These are phyloP conservation scores for Leptothorax acervorum DNA, from an alignment of 2,888 invertebrate genomes.

Conservation along the genomic window DNA sequence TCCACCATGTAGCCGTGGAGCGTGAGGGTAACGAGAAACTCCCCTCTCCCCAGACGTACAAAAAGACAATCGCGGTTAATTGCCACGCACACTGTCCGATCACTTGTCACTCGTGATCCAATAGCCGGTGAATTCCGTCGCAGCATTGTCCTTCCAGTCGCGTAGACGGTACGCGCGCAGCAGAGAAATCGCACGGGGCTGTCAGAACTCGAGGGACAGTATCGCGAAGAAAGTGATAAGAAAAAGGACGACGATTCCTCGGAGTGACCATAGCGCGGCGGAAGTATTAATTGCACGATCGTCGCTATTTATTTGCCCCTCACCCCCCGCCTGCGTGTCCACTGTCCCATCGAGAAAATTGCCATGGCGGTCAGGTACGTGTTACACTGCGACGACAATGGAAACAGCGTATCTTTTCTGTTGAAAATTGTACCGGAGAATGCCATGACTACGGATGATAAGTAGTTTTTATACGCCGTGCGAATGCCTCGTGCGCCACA, in stretches of 20 bases:
- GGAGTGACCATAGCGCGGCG: constrained; percentile 20
- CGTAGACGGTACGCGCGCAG: constrained; percentile 58
- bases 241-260: constrained; percentile 15
- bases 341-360: constrained; percentile 7
- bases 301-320: constrained; percentile 46
- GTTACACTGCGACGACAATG: neutral
- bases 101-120: constrained; percentile 81
- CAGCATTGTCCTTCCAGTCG: constrained; percentile 64
- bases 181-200: constrained; percentile 54
- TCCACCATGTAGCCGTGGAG: constrained; percentile 22
- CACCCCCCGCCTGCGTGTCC: neutral
- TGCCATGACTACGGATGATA: constrained; percentile 2
- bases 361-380: constrained; percentile 54
- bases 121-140: constrained; percentile 68
- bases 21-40: constrained; percentile 48
- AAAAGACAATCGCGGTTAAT: constrained; percentile 78
- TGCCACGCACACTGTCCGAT: constrained; percentile 78
- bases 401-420: constrained; percentile 10
- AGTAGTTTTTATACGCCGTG: neutral
- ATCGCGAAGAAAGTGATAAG: constrained; percentile 46
- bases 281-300: constrained; percentile 59
- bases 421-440: constrained; percentile 25
- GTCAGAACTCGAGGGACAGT: neutral
- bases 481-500: neutral
- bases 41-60: constrained; percentile 30